Conservation (phyloP, 2,113 vertebrate genomes). For the Aplodontia rufa region DNA sequence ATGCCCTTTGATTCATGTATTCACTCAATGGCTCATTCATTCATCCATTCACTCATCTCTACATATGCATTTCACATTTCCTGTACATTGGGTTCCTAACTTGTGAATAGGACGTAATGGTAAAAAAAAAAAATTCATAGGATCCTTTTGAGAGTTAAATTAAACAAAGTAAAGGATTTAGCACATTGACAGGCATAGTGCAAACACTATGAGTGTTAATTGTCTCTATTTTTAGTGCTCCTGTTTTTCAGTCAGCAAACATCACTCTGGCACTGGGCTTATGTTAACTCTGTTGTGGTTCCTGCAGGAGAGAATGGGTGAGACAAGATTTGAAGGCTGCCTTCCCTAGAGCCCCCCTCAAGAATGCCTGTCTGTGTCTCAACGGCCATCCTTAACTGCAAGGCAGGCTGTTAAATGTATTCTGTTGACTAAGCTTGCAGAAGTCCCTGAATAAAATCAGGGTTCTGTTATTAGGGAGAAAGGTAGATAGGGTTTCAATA, state of each 20-base stretch:
- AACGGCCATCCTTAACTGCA: neutral
- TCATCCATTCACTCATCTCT: neutral
- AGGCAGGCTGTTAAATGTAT: neutral
- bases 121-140: neutral
- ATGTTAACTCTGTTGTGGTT: neutral
- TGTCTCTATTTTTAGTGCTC: neutral
- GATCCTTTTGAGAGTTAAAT: neutral
- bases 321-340: neutral
- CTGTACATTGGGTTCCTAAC: neutral
- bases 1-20: neutral
- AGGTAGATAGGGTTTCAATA: neutral
- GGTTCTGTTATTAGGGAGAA: neutral
- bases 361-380: neutral
- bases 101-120: neutral
- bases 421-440: neutral
- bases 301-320: neutral
- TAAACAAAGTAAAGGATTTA: neutral
- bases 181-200: neutral
- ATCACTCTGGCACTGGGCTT: neutral
- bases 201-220: neutral
- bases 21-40: neutral
- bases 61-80: neutral
- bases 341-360: neutral
- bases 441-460: neutral
- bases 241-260: neutral